Evolutionary conservation across 1,140 invertebrate species (phyloP).

Genomic region (Meloidogyne exigua): DNA sequence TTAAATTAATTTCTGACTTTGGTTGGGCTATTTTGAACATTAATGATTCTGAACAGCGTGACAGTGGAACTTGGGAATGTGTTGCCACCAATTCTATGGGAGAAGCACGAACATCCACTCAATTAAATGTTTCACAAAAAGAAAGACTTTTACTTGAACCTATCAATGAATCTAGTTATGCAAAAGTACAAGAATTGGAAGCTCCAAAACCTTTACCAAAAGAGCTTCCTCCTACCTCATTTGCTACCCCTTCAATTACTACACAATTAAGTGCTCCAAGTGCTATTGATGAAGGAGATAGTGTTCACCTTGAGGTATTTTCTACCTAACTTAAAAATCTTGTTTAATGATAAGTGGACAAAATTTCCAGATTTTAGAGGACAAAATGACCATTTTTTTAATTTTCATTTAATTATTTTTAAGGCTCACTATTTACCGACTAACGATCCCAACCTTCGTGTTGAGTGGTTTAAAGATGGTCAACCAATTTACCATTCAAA

Average conservation of each 20-base stretch:
- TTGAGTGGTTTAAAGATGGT: slow-evolving; percentile 57
- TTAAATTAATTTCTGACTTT: slow-evolving; percentile 72
- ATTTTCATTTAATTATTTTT: too few species aligned
- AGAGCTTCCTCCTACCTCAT: slow-evolving; percentile 41
- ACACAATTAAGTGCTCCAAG: slow-evolving; percentile 82
- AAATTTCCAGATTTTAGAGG: too few species aligned
- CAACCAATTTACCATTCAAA: slow-evolving; percentile 58
- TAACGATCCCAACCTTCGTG: slow-evolving; percentile 75
- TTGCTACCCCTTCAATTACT: slow-evolving; percentile 81
- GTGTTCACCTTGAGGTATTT: slow-evolving; percentile 79
- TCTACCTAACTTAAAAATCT: too few species aligned
- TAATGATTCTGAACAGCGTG: slow-evolving; percentile 65
- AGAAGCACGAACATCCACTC: slow-evolving; percentile 50
- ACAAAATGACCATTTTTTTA: too few species aligned
- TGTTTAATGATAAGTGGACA: too few species aligned
- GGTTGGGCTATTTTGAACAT: slow-evolving; percentile 89
- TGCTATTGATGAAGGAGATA: slow-evolving; percentile 75
- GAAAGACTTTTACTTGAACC: slow-evolving; percentile 87
- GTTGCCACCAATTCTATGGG: slow-evolving; percentile 59
- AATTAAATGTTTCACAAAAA: slow-evolving; percentile 69
- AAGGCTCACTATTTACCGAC: slow-evolving; percentile 69
- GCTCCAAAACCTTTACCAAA: slow-evolving; percentile 60
- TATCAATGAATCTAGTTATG: slow-evolving; percentile 88
- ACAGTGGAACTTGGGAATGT: slow-evolving; percentile 57
- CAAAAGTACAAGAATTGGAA: slow-evolving; percentile 88